Conservation (phyloP, 2,888 invertebrate genomes). For the Smittia sp. region DNA sequence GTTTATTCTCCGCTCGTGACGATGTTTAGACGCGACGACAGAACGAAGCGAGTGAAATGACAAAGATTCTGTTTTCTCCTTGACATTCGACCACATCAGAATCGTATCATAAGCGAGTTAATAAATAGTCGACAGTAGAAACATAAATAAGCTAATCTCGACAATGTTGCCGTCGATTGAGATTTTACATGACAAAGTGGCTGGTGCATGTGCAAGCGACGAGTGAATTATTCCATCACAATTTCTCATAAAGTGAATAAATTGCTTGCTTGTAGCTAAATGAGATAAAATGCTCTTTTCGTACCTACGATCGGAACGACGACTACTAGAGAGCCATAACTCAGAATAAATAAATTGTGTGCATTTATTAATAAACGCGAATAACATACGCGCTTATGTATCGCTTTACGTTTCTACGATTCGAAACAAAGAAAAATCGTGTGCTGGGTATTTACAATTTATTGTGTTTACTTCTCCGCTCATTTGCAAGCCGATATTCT, state of each 20-base stretch:
- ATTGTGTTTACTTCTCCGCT: constrained; percentile 13
- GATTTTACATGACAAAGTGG: constrained; percentile 26
- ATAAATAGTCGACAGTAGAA: constrained; percentile 22
- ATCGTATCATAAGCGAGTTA: constrained; percentile 31
- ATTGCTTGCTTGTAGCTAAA: neutral
- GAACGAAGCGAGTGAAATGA: neutral
- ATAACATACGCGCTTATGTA: constrained; percentile 19
- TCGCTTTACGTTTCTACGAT: neutral
- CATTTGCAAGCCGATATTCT: constrained; percentile 26
- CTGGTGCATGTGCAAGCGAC: neutral
- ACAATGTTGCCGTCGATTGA: constrained; percentile 31
- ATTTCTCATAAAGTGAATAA: constrained; percentile 25
- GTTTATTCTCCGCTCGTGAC: constrained; percentile 37
- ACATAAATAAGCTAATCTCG: constrained; percentile 13
- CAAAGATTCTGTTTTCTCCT: constrained; percentile 31
- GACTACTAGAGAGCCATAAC: constrained; percentile 3
- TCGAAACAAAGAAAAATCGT: constrained; percentile 37
- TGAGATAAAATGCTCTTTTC: neutral
- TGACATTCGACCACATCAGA: constrained; percentile 31
- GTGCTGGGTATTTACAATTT: constrained; percentile 13
- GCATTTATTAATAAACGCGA: constrained; percentile 29
- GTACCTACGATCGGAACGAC: neutral
- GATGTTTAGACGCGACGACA: constrained; percentile 27
- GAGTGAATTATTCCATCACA: neutral
- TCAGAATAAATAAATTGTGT: constrained; percentile 20